Evolutionary conservation across 2,797 vertebrate species (phyloP).

Genomic region (Lindbergichthys nudifrons): DNA sequence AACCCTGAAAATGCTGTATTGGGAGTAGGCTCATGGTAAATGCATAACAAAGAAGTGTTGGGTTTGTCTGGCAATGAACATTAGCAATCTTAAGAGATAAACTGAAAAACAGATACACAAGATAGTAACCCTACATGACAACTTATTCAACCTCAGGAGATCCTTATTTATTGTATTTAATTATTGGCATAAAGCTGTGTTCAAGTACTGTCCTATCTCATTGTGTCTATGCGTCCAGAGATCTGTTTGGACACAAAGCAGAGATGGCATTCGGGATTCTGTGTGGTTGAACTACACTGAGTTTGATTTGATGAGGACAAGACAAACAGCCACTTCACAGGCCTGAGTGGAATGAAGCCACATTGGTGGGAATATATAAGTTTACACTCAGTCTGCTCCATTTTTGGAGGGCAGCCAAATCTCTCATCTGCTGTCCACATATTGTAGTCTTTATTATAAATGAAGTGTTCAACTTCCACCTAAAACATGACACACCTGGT

Average conservation of each 20-base stretch:
- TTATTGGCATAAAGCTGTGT: background rate
- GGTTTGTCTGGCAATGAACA: conserved; percentile 1
- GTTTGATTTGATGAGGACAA: conserved; percentile 29
- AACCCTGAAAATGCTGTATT: conserved; percentile 3
- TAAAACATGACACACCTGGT: conserved; percentile 40
- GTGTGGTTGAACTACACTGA: background rate
- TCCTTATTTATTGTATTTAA: background rate
- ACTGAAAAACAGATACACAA: background rate
- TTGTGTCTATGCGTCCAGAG: conserved; percentile 13
- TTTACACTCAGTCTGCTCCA: conserved; percentile 43
- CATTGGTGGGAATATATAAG: conserved; percentile 10
- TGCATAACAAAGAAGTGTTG: background rate
- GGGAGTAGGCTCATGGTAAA: background rate
- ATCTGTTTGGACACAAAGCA: conserved; percentile 33
- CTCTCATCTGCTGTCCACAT: conserved; percentile 66
- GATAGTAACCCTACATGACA: background rate
- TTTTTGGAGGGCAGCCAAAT: conserved; percentile 69
- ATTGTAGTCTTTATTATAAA: conserved; percentile 55
- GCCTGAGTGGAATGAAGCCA: conserved; percentile 15
- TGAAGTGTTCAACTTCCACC: conserved; percentile 55
- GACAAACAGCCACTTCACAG: conserved; percentile 37
- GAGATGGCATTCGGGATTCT: conserved; percentile 23
- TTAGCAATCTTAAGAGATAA: background rate
- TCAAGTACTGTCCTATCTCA: conserved; percentile 12
- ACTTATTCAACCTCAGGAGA: conserved; percentile 5